Evolutionary conservation across 2,113 vertebrate species (phyloP).

Genomic region (Meleagris gallopavo): DNA sequence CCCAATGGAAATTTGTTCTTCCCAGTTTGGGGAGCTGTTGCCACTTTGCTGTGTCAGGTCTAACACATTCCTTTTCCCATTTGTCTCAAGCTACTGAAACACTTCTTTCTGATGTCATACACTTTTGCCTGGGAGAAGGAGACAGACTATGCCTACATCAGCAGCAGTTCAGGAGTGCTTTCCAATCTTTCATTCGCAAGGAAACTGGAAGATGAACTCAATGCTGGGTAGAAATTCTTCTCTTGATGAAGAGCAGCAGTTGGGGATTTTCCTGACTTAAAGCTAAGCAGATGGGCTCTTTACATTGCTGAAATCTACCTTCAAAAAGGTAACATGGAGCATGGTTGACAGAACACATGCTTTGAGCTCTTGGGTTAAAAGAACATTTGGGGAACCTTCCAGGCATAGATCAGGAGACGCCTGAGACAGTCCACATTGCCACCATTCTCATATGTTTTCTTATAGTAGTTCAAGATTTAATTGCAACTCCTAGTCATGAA

Average conservation of each 20-base stretch:
- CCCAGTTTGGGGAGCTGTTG: not conserved
- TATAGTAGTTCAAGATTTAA: not conserved
- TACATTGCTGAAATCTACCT: not conserved
- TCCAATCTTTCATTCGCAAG: not conserved
- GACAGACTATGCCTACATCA: not conserved
- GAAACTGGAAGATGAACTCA: not conserved
- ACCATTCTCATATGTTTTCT: not conserved
- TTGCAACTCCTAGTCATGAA: not conserved
- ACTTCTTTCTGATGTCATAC: not conserved
- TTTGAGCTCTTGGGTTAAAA: not conserved
- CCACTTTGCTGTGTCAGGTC: not conserved
- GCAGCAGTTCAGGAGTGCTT: not conserved
- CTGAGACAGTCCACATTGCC: not conserved
- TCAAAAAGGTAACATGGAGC: not conserved
- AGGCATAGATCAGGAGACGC: not conserved
- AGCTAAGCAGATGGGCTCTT: not conserved
- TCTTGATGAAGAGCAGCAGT: not conserved
- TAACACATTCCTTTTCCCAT: not conserved
- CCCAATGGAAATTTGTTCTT: not conserved
- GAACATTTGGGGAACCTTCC: not conserved
- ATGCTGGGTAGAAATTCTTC: not conserved
- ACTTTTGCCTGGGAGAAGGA: not conserved
- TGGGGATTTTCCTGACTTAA: not conserved
- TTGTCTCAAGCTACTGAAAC: not conserved
- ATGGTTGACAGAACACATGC: not conserved